phyloP scores from a whole-genome alignment of 2,113 vertebrate species.

The Saccopteryx leptura region DNA sequence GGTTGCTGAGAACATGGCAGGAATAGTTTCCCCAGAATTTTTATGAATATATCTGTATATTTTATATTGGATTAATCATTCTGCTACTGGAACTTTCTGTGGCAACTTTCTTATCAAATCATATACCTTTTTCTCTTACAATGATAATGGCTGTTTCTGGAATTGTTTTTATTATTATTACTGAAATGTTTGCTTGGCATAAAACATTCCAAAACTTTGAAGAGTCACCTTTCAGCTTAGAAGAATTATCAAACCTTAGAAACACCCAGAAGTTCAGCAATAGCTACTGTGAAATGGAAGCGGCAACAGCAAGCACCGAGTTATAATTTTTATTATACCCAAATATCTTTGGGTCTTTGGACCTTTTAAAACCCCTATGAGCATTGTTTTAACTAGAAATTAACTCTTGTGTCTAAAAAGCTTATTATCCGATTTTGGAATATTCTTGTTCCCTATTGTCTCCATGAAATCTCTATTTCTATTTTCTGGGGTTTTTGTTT shows the following conservation, averaged over 20 bases:
- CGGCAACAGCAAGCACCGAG: not conserved
- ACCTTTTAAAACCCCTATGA: not conserved
- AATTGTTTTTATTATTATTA: not conserved
- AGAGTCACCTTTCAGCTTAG: not conserved
- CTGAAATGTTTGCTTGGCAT: not conserved
- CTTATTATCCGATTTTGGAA: not conserved
- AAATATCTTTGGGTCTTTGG: not conserved
- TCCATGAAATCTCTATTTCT: no score
- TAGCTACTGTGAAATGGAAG: not conserved
- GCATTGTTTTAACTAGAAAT: constrained; percentile 15
- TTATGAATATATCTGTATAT: not conserved
- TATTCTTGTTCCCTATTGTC: not conserved
- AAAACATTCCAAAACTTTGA: not conserved
- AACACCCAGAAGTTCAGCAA: not conserved
- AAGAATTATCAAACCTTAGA: not conserved
- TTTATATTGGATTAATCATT: not conserved
- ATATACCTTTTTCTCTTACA: not conserved
- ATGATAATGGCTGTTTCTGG: not conserved
- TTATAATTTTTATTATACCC: not conserved
- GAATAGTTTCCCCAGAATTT: not conserved
- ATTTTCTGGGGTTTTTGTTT: no score
- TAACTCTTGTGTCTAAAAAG: not conserved
- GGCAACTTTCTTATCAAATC: not conserved
- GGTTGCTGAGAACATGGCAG: not conserved
- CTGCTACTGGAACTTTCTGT: not conserved